Base-by-base conservation (phyloP, 2,797 vertebrate species). In the Diplodus puntazzo region DNA sequence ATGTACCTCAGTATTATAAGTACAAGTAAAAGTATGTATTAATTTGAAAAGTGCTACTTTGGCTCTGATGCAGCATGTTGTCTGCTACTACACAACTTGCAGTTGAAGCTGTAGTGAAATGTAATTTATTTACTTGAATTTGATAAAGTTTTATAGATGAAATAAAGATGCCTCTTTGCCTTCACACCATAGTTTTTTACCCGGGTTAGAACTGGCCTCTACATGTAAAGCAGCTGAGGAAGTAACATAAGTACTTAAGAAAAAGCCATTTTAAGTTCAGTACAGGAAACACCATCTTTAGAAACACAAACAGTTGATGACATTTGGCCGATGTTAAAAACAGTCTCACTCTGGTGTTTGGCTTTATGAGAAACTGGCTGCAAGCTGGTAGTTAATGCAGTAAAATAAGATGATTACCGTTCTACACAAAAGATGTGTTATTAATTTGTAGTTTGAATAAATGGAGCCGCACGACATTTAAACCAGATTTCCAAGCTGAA, bases 311-410 rank as follows among this genome's bases (percentile, higher is more conserved):
- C 9, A 58, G 6, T 27, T 43, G 18, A 61, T 17, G 14, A 48
- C 2, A 13, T 11, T 27, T 34, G 18, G 10, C 4, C 11, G 25
- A 14, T 34, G 17, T 43, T 69, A 23, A 23, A 34, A 20, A 13
- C 11, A 13, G 52, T 49, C 16, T 52, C 3, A 48, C 10, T 30
- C 23, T 75, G 55, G 21, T 53, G 30, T 49, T 54, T 61, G 43
- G 46, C 13, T 62, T 67, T 71, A 20, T 75, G 43, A 72, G 17
- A 57, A 69, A 71, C 49, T 64, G 54, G n/a, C 67, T 73, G 5
- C 25, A 67, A 20, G 20, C n/a, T 2, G 30, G 45, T 34, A 21
- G 54, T 52, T 42, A 11, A 34, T 69, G 10, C 54, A 62, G 58
- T 12, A 2, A 69, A 84, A 77, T 78, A 57, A 62, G 73, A 45